Percentiles rank a stretch among this genome's conserved stretches.
Conservation (phyloP, 2,888 invertebrate genomes). For the Synanthedon vespiformis region DNA sequence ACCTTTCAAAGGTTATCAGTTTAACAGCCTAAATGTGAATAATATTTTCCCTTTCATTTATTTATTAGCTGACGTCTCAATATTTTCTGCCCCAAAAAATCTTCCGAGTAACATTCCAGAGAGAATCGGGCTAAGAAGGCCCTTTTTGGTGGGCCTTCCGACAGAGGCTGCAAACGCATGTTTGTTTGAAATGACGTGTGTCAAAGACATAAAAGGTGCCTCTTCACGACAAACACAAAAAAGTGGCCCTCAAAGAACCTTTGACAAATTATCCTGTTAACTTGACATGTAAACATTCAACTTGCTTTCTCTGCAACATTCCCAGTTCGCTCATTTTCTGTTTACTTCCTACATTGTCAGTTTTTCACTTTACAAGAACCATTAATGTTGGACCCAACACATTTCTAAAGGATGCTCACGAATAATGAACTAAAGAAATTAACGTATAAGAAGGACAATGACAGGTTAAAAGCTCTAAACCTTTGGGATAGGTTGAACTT, state of each 20-base stretch:
- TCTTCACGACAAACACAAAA: slow-evolving; percentile 28
- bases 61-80: neutral
- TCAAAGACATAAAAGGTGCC: slow-evolving; percentile 46
- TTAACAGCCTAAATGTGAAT: neutral
- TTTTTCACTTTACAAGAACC: too few relatives aligned
- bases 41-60: neutral
- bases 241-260: slow-evolving; percentile 44
- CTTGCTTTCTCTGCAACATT: neutral
- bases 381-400: too few relatives aligned
- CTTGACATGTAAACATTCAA: slow-evolving; percentile 34
- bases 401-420: too few relatives aligned
- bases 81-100: slow-evolving; percentile 7
- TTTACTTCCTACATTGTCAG: neutral
- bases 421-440: too few relatives aligned
- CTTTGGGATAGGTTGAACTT: too few relatives aligned
- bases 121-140: slow-evolving; percentile 17
- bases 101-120: slow-evolving; percentile 13
- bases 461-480: too few relatives aligned
- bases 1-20: neutral
- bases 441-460: too few relatives aligned
- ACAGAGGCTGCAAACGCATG: slow-evolving; percentile 27
- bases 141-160: slow-evolving; percentile 16
- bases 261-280: slow-evolving; percentile 58
- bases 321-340: neutral
- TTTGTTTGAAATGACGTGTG: slow-evolving; percentile 46